These are phyloP conservation scores for Athetis lepigone DNA, from an alignment of 2,888 invertebrate species.

Conservation along the genomic window DNA sequence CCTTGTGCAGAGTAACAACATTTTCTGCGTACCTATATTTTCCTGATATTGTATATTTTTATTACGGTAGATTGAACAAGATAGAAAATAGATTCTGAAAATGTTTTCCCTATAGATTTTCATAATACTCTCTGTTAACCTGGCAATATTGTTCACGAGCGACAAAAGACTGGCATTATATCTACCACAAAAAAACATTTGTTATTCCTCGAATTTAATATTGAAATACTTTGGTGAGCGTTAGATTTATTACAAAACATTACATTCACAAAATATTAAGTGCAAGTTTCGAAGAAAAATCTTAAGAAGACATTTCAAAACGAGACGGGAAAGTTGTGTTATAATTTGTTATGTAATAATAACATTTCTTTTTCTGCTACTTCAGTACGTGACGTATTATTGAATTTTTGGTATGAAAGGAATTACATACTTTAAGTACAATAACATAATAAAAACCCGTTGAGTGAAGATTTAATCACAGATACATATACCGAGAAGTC, in stretches of 20 bases:
- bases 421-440: neutral
- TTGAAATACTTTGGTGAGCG: constrained; percentile 19
- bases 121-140: neutral
- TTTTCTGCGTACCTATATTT: neutral
- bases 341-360: constrained; percentile 15
- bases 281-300: constrained; percentile 19
- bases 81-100: neutral
- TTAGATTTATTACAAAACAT: constrained; percentile 12
- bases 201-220: neutral
- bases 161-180: constrained; percentile 2
- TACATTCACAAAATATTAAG: constrained; percentile 6
- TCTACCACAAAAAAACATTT: constrained; percentile 3
- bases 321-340: neutral
- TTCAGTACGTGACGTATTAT: neutral
- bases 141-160: neutral
- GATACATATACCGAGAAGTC: neutral
- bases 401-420: neutral
- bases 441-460: neutral
- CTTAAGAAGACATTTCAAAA: constrained; percentile 14
- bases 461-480: neutral
- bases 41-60: neutral
- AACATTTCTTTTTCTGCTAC: neutral
- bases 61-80: neutral
- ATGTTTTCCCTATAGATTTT: neutral
- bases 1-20: neutral